Evolutionary conservation across 2,113 vertebrate genomes (phyloP).

Genomic region (Sylvia atricapilla): DNA sequence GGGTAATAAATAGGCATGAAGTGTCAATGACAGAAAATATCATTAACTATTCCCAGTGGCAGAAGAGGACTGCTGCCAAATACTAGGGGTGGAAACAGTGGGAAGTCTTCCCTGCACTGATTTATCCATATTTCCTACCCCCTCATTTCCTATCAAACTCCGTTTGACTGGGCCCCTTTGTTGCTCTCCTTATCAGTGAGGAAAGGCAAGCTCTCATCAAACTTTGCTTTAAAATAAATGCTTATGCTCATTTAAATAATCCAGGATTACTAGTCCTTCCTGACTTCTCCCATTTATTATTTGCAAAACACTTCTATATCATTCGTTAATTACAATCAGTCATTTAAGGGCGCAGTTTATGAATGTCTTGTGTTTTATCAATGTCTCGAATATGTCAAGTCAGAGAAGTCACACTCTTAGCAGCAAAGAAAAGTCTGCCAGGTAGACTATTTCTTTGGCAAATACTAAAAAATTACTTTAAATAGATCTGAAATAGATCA

Average conservation of each 20-base stretch:
- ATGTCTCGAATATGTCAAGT: neutral
- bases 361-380: neutral
- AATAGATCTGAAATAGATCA: neutral
- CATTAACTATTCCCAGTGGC: neutral
- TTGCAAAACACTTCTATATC: neutral
- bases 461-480: neutral
- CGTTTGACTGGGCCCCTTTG: neutral
- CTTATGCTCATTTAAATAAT: neutral
- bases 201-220: neutral
- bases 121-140: neutral
- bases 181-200: neutral
- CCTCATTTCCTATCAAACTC: neutral
- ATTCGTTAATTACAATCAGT: neutral
- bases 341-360: neutral
- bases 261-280: neutral
- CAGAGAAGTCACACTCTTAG: neutral
- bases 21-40: neutral
- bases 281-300: neutral
- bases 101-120: neutral
- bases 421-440: neutral
- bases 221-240: neutral
- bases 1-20: neutral
- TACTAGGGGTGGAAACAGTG: neutral
- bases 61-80: neutral
- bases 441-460: neutral